Base-by-base conservation (phyloP, 2,888 invertebrate genomes). In the Limnephilus lunatus region DNA sequence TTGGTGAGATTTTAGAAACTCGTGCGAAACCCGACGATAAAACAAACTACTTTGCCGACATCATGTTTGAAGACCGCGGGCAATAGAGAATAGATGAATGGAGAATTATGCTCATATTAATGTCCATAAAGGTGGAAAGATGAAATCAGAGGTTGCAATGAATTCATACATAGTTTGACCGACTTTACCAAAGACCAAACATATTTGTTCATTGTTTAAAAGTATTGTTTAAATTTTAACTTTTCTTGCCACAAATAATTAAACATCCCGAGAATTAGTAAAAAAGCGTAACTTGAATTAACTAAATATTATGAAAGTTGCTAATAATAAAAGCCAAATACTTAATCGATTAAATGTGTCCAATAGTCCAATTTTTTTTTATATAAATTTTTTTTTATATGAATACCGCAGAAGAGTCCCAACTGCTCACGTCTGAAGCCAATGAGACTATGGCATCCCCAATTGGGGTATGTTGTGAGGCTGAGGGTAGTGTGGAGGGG, bases 21-120 rank as follows among this genome's bases (percentile, higher is more conserved):
- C 25, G 68, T 68, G 68, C 68, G 68, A n/a, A 68, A 68, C 68
- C 25, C 68, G 68, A 68, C 2, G 68, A n/a, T 68, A 68, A 68
- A 68, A 68, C 68, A 68, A 68, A 68, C 68, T 68, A n/a, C 68
- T 68, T 25, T 68, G 68, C 68, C 68, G 68, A 68, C n/a, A n/a
- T 68, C 68, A 68, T 25, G 68, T 68, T 9, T 68, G 68, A 68
- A 68, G 68, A 68, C 68, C 68, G 19, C 68, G 68, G 68, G 68
- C 68, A 68, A 68, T 68, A 68, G 68, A 68, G 68, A 68, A 68
- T 68, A 68, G 68, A 68, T 25, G 9, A 68, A 68, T 68, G 9
- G 68, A 68, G 68, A 68, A 68, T 68, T 68, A 68, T 68, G 68
- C 68, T 68, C 68, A 68, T n/a, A 68, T 68, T n/a, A 68, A 68